Conservation (phyloP, 2,797 vertebrate genomes). For the Myotis daubentonii region DNA sequence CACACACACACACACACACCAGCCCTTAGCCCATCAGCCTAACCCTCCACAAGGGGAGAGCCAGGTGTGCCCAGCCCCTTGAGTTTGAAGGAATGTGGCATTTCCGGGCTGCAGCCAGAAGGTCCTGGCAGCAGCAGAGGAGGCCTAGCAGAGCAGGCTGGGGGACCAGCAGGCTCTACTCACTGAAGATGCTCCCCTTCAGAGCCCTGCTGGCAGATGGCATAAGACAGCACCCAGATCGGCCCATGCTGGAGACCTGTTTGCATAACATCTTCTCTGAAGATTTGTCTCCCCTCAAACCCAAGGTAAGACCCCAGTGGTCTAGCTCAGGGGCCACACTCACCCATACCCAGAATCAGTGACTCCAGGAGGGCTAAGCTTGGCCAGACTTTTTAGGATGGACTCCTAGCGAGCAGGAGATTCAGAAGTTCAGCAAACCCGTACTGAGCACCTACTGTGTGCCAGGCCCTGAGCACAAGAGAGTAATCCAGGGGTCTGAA, state of each 20-base stretch:
- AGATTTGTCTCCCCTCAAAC: background rate
- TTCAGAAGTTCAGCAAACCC: background rate
- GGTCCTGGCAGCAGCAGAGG: background rate
- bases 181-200: background rate
- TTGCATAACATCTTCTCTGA: background rate
- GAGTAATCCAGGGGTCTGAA: background rate
- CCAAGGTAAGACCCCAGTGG: background rate
- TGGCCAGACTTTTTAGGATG: background rate
- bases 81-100: background rate
- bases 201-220: background rate
- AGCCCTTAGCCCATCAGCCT: background rate
- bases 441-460: fast-evolving
- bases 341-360: background rate
- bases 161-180: background rate
- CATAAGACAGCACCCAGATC: background rate
- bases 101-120: background rate
- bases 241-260: background rate
- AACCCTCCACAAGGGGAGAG: background rate
- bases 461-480: background rate
- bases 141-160: background rate
- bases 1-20: background rate
- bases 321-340: background rate
- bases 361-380: background rate
- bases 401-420: background rate
- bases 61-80: background rate